Base-by-base conservation (phyloP, 35 echinoderm and acorn worm species). In the Amphiura filiformis region DNA sequence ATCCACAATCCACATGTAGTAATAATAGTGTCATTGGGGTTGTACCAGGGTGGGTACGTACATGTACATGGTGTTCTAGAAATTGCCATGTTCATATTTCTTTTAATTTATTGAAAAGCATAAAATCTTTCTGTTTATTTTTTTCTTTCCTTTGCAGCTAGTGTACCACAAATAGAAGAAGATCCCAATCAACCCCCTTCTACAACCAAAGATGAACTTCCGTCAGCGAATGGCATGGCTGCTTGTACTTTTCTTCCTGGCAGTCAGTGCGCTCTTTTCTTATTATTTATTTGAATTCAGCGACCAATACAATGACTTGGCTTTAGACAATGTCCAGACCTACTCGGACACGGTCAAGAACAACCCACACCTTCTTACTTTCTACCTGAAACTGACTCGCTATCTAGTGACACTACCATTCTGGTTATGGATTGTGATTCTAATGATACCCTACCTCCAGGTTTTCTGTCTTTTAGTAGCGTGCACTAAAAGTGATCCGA, bases 201-300 rank as follows among this genome's bases (percentile, higher is more conserved):
- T n/a, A n/a, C n/a, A n/a, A 84, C 32, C 41, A 38, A 94, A 35
- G 14, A 99, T 99, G 96, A 95, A 99, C 37, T 99, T 99, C 81
- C 78, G 96, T 31, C 96, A 99, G 76, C 89, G 96, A 36, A 93
- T 99, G 78, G 90, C 89, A 26, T 99, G 96, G 96, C 76, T 99
- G 31, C 57, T 95, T 35, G 75, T 99, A 39, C 65, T 90, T 15
- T 35, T 92, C 17, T 99, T 90, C 47, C 82, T 99, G 31, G 47
- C 40, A 35, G 31, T 92, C 42, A 95, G 93, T 35, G 84, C 78
- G 32, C 78, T 92, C 2, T 37, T 99, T 15, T 65, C 78, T 1
- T 99, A 99, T 57, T 99, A 94, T 88, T 88, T 99, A n/a, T 99
- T 99, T 88, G 96, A 99, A 87, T 89, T 99, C 49, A 95, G 96